phyloP scores from a whole-genome alignment of 1,140 invertebrate species.

The Ostrea denselamellosa region DNA sequence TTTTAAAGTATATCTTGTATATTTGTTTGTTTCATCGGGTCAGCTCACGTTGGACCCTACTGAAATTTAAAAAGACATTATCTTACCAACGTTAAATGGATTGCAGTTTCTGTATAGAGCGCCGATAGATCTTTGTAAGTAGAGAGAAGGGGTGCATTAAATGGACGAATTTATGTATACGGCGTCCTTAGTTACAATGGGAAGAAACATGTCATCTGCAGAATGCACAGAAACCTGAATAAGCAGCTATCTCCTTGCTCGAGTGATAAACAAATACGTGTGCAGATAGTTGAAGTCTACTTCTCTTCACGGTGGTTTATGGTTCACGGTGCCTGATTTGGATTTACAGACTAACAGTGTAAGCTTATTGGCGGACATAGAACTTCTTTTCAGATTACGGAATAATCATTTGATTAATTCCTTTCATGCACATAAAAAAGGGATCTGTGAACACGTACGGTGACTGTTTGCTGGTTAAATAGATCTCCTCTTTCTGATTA shows the following conservation, averaged over 20 bases:
- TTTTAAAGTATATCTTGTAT: slow-evolving; percentile 26
- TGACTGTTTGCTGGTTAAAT: slow-evolving; percentile 21
- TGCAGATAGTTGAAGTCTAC: not conserved
- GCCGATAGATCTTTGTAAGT: slow-evolving; percentile 22
- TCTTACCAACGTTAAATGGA: slow-evolving; percentile 25
- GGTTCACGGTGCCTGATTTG: not conserved
- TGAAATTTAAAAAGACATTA: slow-evolving; percentile 37
- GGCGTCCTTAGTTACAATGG: slow-evolving; percentile 27
- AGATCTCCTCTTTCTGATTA: not conserved
- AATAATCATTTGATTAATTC: slow-evolving; percentile 46
- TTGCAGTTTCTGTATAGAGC: slow-evolving; percentile 13
- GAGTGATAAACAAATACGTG: not conserved
- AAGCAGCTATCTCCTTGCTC: not conserved
- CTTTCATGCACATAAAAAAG: slow-evolving; percentile 32
- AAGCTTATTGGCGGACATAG: not conserved
- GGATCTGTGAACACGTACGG: not conserved
- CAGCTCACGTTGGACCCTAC: slow-evolving; percentile 1
- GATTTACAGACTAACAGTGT: not conserved
- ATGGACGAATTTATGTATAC: slow-evolving; percentile 11
- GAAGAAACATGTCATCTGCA: slow-evolving; percentile 14
- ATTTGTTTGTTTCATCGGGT: slow-evolving; percentile 37
- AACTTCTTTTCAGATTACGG: slow-evolving; percentile 45
- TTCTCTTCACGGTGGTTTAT: not conserved
- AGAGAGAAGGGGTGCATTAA: slow-evolving; percentile 26
- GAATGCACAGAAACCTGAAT: not conserved